phyloP scores from a whole-genome alignment of 2,797 vertebrate genomes.

The Schizothorax lantsangensis region DNA sequence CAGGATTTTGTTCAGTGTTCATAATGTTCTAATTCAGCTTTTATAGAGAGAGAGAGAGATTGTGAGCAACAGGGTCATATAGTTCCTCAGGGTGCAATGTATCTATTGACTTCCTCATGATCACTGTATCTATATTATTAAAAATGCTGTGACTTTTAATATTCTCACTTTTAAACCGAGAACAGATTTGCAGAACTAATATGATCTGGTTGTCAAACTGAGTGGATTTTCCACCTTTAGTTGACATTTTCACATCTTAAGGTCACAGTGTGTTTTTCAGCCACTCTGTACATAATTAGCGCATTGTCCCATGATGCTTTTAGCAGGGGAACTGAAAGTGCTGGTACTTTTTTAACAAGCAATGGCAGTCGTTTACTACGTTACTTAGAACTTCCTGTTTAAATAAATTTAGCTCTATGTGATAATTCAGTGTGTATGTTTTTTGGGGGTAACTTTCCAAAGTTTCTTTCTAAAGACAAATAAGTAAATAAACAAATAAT shows the following conservation, averaged over 20 bases:
- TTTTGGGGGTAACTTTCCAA: not conserved
- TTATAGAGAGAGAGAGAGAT: constrained; percentile 5
- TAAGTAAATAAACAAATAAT: not conserved
- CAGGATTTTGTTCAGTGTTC: not conserved
- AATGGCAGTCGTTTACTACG: not conserved
- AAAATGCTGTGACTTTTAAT: not conserved
- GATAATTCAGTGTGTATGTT: not conserved
- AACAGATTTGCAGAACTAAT: not conserved
- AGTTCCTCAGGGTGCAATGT: not conserved
- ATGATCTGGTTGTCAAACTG: not conserved
- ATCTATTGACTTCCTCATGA: not conserved
- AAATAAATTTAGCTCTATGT: not conserved
- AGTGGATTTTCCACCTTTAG: not conserved
- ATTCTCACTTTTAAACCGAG: not conserved
- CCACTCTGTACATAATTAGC: too few species aligned
- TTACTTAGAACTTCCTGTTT: not conserved
- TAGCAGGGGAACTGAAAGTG: constrained; percentile 30
- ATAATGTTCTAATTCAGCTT: constrained; percentile 2
- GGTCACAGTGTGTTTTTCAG: not conserved
- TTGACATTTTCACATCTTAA: not conserved
- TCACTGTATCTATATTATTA: not conserved
- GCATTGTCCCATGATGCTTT: not conserved
- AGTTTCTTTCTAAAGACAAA: not conserved
- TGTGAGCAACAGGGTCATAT: not conserved
- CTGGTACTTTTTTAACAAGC: constrained; percentile 11